A percentile compares a stretch with the other conserved stretches of the same genome.
phyloP scores from a whole-genome alignment of 2,797 vertebrate genomes.

The Lepidocolaptes lacrymiger region DNA sequence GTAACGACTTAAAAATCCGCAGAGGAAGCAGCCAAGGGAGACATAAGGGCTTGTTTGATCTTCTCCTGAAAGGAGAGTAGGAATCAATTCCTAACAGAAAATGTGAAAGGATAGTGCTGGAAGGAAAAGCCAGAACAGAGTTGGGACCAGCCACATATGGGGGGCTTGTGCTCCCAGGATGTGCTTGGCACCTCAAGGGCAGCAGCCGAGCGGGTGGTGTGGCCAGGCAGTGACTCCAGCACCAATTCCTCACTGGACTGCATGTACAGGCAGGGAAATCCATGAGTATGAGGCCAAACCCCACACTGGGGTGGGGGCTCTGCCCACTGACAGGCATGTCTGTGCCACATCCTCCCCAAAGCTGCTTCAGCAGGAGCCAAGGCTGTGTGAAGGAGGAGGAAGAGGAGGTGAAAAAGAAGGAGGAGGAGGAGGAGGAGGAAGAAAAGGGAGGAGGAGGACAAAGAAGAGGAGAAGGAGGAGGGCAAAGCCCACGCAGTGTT shows the following conservation, averaged over 20 bases:
- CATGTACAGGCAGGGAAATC: background rate
- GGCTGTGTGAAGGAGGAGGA: background rate
- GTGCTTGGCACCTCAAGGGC: background rate
- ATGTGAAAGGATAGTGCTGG: background rate
- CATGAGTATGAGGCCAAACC: background rate
- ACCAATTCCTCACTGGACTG: background rate
- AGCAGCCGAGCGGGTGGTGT: accelerated
- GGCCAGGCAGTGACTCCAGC: background rate
- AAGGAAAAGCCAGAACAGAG: conserved; percentile 7
- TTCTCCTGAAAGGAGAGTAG: conserved; percentile 65
- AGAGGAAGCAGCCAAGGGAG: conserved; percentile 13
- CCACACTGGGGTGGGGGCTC: too few relatives aligned
- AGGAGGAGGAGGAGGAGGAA: background rate
- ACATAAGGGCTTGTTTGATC: conserved; percentile 57
- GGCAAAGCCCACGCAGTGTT: background rate
- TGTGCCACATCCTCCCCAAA: accelerated
- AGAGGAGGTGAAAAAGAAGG: background rate
- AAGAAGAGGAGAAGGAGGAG: background rate
- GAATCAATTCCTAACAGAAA: conserved; percentile 32
- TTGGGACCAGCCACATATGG: background rate
- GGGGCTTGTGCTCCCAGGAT: background rate
- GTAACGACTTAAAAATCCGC: background rate
- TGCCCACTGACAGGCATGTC: background rate
- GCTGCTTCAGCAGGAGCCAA: background rate
- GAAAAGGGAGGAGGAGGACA: background rate